These are phyloP conservation scores for Phalanger gymnotis DNA, from an alignment of 2,797 vertebrate species.

Conservation along the genomic window DNA sequence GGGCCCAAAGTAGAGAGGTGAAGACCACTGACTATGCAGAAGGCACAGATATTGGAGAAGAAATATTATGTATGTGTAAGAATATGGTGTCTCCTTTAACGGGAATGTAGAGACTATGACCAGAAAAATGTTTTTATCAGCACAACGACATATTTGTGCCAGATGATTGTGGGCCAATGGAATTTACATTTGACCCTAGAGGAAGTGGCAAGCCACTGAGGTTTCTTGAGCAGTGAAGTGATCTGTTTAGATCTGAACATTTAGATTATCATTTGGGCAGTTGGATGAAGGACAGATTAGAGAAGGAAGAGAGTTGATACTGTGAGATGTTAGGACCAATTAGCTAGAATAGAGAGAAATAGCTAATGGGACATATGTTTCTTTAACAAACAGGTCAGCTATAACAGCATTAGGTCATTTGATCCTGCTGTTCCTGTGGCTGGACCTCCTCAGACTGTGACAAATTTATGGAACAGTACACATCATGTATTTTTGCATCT, in stretches of 20 bases:
- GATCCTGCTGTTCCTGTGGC: slow-evolving; percentile 95
- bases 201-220: background rate
- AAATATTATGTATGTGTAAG: background rate
- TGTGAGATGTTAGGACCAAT: background rate
- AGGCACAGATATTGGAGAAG: background rate
- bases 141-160: background rate
- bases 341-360: background rate
- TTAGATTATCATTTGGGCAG: background rate
- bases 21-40: background rate
- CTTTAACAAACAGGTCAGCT: slow-evolving; percentile 90
- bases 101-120: background rate
- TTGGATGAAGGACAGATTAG: background rate
- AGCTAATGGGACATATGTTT: slow-evolving; percentile 46
- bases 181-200: background rate
- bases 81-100: background rate
- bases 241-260: background rate
- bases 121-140: background rate
- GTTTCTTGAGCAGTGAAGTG: background rate
- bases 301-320: background rate
- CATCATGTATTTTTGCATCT: slow-evolving; percentile 95
- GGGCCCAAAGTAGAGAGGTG: background rate
- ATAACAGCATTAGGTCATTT: slow-evolving; percentile 94
- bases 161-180: background rate
- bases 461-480: slow-evolving; percentile 94
- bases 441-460: slow-evolving; percentile 91